phyloP scores from a whole-genome alignment of 2,113 vertebrate genomes.

The Bujurquina vittata region DNA sequence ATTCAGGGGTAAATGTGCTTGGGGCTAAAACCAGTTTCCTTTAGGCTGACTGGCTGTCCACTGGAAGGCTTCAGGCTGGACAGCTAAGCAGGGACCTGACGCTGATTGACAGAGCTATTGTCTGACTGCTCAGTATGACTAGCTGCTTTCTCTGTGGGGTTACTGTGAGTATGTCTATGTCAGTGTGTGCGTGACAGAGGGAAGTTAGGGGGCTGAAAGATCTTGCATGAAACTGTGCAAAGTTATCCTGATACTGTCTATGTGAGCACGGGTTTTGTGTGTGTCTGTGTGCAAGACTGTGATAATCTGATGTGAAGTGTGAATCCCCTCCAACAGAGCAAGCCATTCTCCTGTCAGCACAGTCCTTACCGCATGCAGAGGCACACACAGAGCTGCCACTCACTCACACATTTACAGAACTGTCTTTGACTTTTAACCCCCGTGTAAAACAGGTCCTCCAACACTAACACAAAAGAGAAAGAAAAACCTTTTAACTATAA shows the following conservation, averaged over 20 bases:
- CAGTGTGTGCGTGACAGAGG: not conserved
- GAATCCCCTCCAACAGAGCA: conserved; percentile 62
- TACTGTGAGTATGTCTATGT: conserved; percentile 11
- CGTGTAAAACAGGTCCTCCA: not conserved
- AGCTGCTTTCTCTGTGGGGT: conserved; percentile 39
- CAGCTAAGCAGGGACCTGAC: conserved; percentile 34
- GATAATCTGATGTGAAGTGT: conserved; percentile 55
- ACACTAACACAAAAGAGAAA: not conserved
- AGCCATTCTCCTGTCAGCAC: conserved; percentile 65
- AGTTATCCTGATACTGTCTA: conserved; percentile 32
- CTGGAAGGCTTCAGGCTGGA: conserved; percentile 37
- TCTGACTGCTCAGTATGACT: conserved; percentile 56
- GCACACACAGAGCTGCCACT: conserved; percentile 58
- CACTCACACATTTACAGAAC: conserved; percentile 36
- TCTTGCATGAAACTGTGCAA: conserved; percentile 3
- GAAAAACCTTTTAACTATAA: not conserved
- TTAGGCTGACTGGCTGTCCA: conserved; percentile 23
- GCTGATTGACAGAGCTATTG: conserved; percentile 69
- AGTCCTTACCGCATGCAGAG: conserved; percentile 54
- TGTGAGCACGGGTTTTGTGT: not conserved
- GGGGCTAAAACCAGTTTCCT: conserved; percentile 22
- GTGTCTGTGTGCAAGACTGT: conserved; percentile 17
- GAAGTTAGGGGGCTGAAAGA: not conserved
- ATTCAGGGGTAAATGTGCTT: conserved; percentile 14
- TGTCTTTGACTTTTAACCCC: not conserved